phyloP scores from a whole-genome alignment of 2,888 invertebrate species.

The Parnassius orleans region DNA sequence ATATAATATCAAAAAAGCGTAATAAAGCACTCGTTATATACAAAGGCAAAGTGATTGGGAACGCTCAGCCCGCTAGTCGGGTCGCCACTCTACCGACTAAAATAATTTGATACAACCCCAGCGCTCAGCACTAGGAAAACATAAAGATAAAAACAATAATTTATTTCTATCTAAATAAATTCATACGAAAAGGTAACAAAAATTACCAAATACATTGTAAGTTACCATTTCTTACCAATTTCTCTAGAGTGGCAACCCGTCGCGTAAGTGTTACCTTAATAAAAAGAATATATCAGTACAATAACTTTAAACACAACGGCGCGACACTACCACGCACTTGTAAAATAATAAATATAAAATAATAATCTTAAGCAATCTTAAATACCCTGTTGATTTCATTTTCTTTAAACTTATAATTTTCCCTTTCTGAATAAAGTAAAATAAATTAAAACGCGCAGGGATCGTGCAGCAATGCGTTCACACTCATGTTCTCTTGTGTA shows the following conservation, averaged over 20 bases:
- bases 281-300: constrained; percentile 44
- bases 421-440: constrained; percentile 52
- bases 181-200: constrained; percentile 9
- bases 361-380: constrained; percentile 78
- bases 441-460: constrained; percentile 37
- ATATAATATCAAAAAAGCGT: constrained; percentile 73
- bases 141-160: background rate
- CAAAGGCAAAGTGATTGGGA: constrained; percentile 42
- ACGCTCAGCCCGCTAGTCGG: constrained; percentile 6
- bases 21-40: constrained; percentile 74
- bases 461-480: constrained; percentile 33
- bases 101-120: background rate
- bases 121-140: constrained; percentile 3
- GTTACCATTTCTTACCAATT: constrained; percentile 3
- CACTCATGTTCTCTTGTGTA: background rate
- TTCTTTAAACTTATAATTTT: constrained; percentile 51
- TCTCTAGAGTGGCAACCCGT: constrained; percentile 6
- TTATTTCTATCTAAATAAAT: constrained; percentile 9
- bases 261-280: constrained; percentile 29
- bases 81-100: constrained; percentile 17
- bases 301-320: constrained; percentile 53
- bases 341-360: constrained; percentile 65
- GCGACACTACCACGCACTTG: constrained; percentile 44
- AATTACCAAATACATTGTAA: background rate
- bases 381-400: constrained; percentile 80